Evolutionary conservation across 2,113 vertebrate species (phyloP).

Genomic region (Ginglymostoma cirratum): DNA sequence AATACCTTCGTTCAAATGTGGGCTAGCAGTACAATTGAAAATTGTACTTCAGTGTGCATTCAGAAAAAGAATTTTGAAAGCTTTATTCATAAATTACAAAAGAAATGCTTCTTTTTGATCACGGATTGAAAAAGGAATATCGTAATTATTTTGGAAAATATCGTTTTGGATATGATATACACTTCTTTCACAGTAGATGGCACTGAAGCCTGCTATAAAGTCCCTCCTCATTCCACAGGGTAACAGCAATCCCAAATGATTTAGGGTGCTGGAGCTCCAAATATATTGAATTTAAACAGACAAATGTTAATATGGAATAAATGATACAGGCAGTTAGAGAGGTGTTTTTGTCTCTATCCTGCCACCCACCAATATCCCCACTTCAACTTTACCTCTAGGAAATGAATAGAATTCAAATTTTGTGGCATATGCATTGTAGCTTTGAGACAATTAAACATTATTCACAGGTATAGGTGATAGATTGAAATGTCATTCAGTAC

Average conservation of each 20-base stretch:
- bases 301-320: background rate
- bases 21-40: background rate
- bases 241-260: background rate
- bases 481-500: background rate
- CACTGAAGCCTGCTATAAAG: background rate
- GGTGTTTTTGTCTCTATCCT: background rate
- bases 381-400: background rate
- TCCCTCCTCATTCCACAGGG: background rate
- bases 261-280: background rate
- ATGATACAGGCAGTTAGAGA: background rate
- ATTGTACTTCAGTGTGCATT: background rate
- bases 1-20: background rate
- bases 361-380: background rate
- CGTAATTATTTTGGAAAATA: background rate
- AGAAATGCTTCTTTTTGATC: background rate
- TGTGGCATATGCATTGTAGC: background rate
- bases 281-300: background rate
- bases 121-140: background rate
- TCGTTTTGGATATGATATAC: background rate
- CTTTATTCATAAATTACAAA: background rate
- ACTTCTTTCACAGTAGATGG: background rate
- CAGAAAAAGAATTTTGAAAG: background rate
- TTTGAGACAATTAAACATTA: slow-evolving; percentile 22
- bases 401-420: background rate
- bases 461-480: slow-evolving; percentile 2